These are phyloP conservation scores for Drosophila elegans DNA, from an alignment of 1,140 invertebrate species.

Conservation along the genomic window DNA sequence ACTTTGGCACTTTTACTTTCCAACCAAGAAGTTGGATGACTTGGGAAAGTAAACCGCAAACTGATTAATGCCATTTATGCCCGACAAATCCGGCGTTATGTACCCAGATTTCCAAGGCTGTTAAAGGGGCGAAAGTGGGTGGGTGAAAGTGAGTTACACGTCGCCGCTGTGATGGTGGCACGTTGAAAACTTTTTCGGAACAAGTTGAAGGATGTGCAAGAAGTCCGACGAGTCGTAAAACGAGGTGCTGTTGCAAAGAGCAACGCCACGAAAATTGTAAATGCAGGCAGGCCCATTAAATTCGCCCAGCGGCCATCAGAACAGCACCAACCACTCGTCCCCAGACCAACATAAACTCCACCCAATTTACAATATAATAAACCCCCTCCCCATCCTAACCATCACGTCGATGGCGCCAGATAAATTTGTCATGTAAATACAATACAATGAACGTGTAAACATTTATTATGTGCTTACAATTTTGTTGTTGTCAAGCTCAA, in stretches of 20 bases:
- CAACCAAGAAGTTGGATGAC: constrained; percentile 26
- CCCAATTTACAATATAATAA: constrained; percentile 13
- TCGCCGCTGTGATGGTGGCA: constrained; percentile 32
- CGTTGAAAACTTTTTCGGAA: constrained; percentile 74
- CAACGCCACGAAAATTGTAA: constrained; percentile 41
- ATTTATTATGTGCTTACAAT: constrained; percentile 53
- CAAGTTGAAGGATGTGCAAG: constrained; percentile 51
- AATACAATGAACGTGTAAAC: constrained; percentile 54
- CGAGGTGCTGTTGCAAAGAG: constrained; percentile 38
- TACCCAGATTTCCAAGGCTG: constrained; percentile 32
- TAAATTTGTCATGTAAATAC: constrained; percentile 57
- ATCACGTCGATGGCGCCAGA: constrained; percentile 8
- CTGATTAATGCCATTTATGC: constrained; percentile 69
- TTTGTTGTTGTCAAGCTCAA: constrained; percentile 25
- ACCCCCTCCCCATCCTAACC: background rate
- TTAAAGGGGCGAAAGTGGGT: constrained; percentile 1
- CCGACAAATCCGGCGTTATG: constrained; percentile 59
- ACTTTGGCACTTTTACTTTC: constrained; percentile 25
- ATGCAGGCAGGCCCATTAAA: constrained; percentile 35
- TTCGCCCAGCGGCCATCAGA: constrained; percentile 25
- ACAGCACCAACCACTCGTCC: background rate
- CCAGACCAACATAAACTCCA: background rate
- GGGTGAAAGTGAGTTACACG: constrained; percentile 49
- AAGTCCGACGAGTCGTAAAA: constrained; percentile 52
- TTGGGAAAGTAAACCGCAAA: constrained; percentile 49